phyloP scores from a whole-genome alignment of 2,888 invertebrate species.

The Coelinius sp. region DNA sequence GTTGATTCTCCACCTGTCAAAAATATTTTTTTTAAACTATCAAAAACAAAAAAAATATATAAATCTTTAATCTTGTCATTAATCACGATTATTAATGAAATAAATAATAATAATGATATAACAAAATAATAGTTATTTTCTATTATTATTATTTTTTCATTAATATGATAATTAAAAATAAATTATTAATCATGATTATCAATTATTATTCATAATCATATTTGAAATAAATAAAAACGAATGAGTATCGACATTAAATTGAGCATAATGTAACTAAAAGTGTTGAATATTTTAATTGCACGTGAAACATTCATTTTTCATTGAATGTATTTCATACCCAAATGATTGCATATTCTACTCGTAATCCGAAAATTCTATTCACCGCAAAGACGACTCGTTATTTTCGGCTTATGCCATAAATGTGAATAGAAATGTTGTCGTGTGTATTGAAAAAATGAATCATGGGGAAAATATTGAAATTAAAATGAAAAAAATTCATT shows the following conservation, averaged over 20 bases:
- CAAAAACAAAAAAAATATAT: neutral
- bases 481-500: neutral
- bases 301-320: neutral
- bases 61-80: too few relatives aligned
- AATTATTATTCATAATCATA: neutral
- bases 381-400: constrained; percentile 55
- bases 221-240: neutral
- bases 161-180: too few relatives aligned
- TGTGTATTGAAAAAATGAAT: neutral
- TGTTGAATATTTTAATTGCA: neutral
- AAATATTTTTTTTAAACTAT: constrained; percentile 3
- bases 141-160: too few relatives aligned
- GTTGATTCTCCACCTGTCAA: constrained; percentile 48
- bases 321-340: neutral
- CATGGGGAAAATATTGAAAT: neutral
- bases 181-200: neutral
- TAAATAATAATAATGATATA: neutral
- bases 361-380: constrained; percentile 52
- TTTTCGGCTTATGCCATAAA: constrained; percentile 60
- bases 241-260: neutral
- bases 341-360: neutral
- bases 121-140: neutral
- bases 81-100: too few relatives aligned
- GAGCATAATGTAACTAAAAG: neutral
- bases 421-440: neutral